These are phyloP conservation scores for Uropsilus gracilis DNA, from an alignment of 2,113 vertebrate genomes.

Conservation along the genomic window DNA sequence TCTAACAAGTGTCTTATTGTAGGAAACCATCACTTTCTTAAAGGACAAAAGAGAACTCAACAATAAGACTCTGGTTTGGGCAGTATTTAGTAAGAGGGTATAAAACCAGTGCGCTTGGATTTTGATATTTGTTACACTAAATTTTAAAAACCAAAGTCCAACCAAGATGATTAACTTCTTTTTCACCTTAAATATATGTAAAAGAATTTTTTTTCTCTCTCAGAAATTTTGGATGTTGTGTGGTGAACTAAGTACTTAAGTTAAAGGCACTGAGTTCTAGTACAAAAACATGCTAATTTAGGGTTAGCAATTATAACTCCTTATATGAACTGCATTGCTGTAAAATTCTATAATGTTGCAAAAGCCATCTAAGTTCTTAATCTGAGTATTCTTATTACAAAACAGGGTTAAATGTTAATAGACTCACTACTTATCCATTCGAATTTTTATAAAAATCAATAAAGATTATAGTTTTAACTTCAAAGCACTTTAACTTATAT, in stretches of 20 bases:
- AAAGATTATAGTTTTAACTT: background rate
- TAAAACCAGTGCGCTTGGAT: background rate
- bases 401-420: background rate
- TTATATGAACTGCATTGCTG: background rate
- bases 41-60: background rate
- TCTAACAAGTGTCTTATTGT: background rate
- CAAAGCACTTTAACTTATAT: background rate
- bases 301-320: background rate
- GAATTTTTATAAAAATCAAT: background rate
- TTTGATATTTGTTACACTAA: background rate
- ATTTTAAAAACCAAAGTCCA: conserved; percentile 1
- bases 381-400: background rate
- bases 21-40: background rate
- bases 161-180: background rate
- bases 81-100: background rate
- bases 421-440: background rate
- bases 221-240: conserved; percentile 13
- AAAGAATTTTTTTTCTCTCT: background rate
- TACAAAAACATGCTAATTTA: background rate
- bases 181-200: conserved; percentile 2
- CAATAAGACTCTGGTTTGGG: background rate
- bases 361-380: conserved; percentile 10
- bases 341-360: background rate
- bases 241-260: background rate
- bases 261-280: background rate